Evolutionary conservation across 2,113 vertebrate species (phyloP).

Genomic region (Salvator merianae): DNA sequence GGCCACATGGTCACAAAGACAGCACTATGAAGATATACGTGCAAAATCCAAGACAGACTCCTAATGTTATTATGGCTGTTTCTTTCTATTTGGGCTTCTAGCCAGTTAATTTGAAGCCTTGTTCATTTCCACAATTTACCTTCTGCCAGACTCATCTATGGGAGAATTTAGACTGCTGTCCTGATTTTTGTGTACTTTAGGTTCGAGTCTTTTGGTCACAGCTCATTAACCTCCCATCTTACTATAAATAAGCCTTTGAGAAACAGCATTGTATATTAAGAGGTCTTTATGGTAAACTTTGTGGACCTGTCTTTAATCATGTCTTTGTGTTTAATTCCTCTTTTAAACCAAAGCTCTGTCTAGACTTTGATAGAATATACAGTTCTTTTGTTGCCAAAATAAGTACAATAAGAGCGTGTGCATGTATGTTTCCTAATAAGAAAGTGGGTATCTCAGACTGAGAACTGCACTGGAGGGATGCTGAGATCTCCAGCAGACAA

Average conservation of each 20-base stretch:
- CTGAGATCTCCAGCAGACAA: constrained; percentile 69
- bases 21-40: not conserved
- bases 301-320: constrained; percentile 60
- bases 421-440: constrained; percentile 52
- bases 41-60: not conserved
- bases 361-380: constrained; percentile 57
- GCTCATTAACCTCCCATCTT: constrained; percentile 46
- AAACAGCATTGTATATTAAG: constrained; percentile 38
- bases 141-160: not conserved
- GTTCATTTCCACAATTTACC: not conserved
- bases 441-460: constrained; percentile 25
- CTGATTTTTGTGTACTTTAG: constrained; percentile 20
- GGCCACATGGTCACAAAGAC: not conserved
- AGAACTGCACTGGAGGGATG: constrained; percentile 45
- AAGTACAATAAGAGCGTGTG: not conserved
- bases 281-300: constrained; percentile 55
- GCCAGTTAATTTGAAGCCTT: not conserved
- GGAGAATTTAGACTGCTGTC: not conserved
- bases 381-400: constrained; percentile 34
- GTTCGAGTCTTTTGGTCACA: constrained; percentile 13
- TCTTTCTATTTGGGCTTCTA: not conserved
- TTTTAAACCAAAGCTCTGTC: constrained; percentile 56
- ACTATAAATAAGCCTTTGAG: constrained; percentile 52
- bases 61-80: not conserved
- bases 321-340: constrained; percentile 58